phyloP scores from a whole-genome alignment of 35 echinoderm and acorn worm species.

The Stichopus chloronotus region DNA sequence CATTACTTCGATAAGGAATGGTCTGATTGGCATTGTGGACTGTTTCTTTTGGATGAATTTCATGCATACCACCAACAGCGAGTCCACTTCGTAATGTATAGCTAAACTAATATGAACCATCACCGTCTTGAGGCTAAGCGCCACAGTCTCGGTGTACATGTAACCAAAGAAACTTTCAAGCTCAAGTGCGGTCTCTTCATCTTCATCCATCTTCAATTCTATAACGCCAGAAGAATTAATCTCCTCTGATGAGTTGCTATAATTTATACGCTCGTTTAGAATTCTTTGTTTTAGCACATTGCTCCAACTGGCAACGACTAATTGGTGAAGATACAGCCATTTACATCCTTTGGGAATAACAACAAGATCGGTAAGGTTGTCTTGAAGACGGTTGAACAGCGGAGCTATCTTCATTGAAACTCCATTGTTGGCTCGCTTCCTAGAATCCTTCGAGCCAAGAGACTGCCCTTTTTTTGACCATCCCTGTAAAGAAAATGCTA shows the following conservation, averaged over 20 bases:
- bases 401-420: neutral
- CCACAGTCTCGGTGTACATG: conserved; percentile 31
- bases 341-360: neutral
- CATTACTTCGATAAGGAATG: neutral
- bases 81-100: neutral
- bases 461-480: conserved; percentile 4
- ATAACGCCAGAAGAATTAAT: no score
- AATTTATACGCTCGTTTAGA: neutral
- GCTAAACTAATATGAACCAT: neutral
- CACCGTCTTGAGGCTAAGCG: neutral
- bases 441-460: neutral
- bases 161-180: neutral
- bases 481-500: neutral
- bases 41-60: neutral
- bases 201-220: neutral
- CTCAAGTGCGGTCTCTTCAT: neutral
- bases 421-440: no score
- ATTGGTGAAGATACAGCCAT: neutral
- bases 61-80: neutral
- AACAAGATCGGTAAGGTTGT: neutral
- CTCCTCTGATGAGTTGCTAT: neutral
- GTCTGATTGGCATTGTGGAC: neutral
- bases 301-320: conserved; percentile 23
- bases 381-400: neutral
- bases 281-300: neutral